Base-by-base conservation (phyloP, 2,888 invertebrate species). In the Zygothrica quintamaculata region DNA sequence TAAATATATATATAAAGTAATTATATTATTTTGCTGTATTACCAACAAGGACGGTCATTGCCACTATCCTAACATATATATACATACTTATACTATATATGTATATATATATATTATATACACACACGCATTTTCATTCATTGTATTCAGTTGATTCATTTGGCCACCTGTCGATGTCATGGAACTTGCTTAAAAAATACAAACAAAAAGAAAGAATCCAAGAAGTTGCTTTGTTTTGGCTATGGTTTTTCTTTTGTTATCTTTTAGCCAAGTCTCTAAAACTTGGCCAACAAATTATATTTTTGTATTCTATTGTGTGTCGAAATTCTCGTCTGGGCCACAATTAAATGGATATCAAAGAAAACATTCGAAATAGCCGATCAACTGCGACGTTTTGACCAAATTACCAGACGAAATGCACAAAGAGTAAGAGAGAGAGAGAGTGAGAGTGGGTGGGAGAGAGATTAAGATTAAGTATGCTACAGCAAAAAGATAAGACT, bases 341-440 rank as follows among this genome's bases (percentile, higher is more conserved):
- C 12, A 43, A 65, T 65, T 42, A 60, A 72, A 72, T 47, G 39
- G 43, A 36, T 52, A 52, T 69, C 66, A 58, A 69, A 66, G 48
- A 37, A 59, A 57, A 33, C 43, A 31, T n/a, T n/a, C 12, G 34
- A 11, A 5, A 13, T 9, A 1, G 22, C 12, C 26, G 15, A 64
- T 47, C 65, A 69, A 74, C 51, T 64, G 52, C 69, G 52, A 58
- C 55, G 50, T 68, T 43, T 53, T 55, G 42, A 42, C 34, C 61
- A 60, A 58, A 43, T 46, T 22, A 36, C 12, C 5, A 29, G 29
- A 5, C 7, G 6, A 37, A 13, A 4, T n/a, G n/a, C 11, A 37
- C 15, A 47, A 42, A 36, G 25, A 51, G 46, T 31, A 36, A 37
- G 22, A 26, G 42, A 16, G 40, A 47, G 34, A 44, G 50, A 36